These are phyloP conservation scores for Euphonia xanthogaster DNA, from an alignment of 2,797 vertebrate genomes.

Conservation along the genomic window DNA sequence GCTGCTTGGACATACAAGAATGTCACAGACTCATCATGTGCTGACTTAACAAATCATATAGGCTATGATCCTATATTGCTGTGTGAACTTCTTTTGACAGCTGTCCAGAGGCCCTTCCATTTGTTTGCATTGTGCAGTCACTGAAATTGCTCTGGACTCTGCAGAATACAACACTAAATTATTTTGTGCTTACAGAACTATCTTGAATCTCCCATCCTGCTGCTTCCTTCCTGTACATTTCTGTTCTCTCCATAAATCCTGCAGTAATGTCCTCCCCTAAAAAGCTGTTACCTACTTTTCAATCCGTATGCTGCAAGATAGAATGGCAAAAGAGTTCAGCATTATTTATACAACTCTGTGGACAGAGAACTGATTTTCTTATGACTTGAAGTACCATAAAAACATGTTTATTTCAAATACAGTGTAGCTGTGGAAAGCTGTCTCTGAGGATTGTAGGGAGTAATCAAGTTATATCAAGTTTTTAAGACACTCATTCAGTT, in stretches of 20 bases:
- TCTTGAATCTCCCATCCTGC: not conserved
- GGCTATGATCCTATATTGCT: not conserved
- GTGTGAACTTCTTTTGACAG: not conserved
- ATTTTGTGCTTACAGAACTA: not conserved
- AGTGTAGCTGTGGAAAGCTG: not conserved
- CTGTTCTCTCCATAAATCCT: not conserved
- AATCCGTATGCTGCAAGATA: not conserved
- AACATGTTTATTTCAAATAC: not conserved
- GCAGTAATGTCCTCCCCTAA: not conserved
- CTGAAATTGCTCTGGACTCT: not conserved
- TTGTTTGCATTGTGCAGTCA: not conserved
- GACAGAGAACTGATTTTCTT: not conserved
- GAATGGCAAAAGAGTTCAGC: not conserved
- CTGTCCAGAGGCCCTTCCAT: not conserved
- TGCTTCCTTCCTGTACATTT: not conserved
- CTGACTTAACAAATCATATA: not conserved
- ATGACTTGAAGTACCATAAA: not conserved
- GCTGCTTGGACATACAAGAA: not conserved
- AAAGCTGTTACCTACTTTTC: not conserved
- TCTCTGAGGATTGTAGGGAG: not conserved
- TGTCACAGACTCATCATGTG: not conserved
- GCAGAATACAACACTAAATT: not conserved
- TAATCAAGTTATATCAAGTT: not conserved
- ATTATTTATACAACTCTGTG: not conserved
- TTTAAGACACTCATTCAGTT: not conserved